A percentile compares a stretch with the other conserved stretches of the same genome.
Conservation (phyloP, 30 jellyfish, hydroid and myxozoan species). For the Aurelia sp. region DNA sequence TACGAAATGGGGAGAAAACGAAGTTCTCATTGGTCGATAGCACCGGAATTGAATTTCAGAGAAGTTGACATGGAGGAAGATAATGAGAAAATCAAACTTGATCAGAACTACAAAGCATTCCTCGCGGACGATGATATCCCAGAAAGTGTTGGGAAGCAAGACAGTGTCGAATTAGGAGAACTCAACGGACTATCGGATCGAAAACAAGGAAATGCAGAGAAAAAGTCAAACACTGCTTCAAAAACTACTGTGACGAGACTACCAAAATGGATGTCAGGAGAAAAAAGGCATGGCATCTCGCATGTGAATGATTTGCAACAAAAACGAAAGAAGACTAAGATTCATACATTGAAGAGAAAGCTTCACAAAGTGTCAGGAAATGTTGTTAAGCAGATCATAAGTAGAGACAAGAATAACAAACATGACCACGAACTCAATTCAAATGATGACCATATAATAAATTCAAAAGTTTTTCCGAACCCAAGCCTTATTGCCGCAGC, state of each 20-base stretch:
- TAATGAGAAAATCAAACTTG: slow-evolving; percentile 89
- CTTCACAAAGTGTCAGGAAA: background rate
- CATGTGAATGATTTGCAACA: background rate
- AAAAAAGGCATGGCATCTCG: background rate
- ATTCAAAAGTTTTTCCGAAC: background rate
- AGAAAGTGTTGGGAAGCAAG: background rate
- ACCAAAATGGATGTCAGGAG: background rate
- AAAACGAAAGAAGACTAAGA: background rate
- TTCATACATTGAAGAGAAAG: background rate
- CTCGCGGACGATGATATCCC: slow-evolving; percentile 80
- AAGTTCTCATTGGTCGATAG: slow-evolving; percentile 87
- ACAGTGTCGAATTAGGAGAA: background rate
- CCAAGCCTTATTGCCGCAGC: background rate
- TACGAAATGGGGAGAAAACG: slow-evolving; percentile 69
- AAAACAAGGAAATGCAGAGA: slow-evolving; percentile 2
- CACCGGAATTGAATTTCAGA: slow-evolving; percentile 80
- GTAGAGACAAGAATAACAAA: background rate
- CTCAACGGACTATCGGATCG: background rate
- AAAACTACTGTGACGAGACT: background rate
- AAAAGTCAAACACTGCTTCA: slow-evolving; percentile 5
- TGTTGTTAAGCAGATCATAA: background rate
- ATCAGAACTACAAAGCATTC: slow-evolving; percentile 87
- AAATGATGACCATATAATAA: too few relatives aligned
- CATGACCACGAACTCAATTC: too few relatives aligned
- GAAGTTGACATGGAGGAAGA: slow-evolving; percentile 95